phyloP scores from a whole-genome alignment of 2,888 invertebrate species.

The Pharmacophagus antenor region DNA sequence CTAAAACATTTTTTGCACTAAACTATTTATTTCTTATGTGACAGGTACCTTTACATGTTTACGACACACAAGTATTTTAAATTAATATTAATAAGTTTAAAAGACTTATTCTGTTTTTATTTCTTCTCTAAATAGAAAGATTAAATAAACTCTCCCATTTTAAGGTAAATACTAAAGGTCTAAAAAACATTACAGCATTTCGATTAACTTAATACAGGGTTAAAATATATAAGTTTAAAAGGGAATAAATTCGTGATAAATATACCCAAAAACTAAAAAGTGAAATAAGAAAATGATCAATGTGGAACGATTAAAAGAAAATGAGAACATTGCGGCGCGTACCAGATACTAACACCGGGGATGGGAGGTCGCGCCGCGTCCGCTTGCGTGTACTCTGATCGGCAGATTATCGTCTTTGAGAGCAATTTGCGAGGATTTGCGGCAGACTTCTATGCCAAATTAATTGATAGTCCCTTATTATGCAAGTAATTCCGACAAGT shows the following conservation, averaged over 20 bases:
- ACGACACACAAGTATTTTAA: too few species aligned
- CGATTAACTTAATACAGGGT: not conserved
- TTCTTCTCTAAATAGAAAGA: too few species aligned
- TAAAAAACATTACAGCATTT: too few species aligned
- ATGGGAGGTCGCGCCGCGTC: constrained; percentile 39
- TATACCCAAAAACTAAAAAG: not conserved
- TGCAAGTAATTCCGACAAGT: constrained; percentile 37
- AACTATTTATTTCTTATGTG: too few species aligned
- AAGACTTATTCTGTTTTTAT: too few species aligned
- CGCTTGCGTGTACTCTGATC: constrained; percentile 47
- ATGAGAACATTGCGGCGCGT: constrained; percentile 60
- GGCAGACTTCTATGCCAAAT: constrained; percentile 51
- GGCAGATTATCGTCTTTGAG: constrained; percentile 67
- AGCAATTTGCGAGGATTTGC: constrained; percentile 73
- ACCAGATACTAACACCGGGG: constrained; percentile 51
- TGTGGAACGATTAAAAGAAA: constrained; percentile 59
- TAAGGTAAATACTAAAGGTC: too few species aligned
- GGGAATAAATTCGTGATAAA: not conserved
- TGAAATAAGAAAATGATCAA: constrained; percentile 50
- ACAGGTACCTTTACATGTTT: too few species aligned
- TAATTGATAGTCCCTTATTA: constrained; percentile 54
- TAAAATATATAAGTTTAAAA: not conserved
- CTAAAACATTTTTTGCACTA: too few species aligned
- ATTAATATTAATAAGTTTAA: too few species aligned
- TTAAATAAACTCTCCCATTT: too few species aligned